Evolutionary conservation across 2,113 vertebrate species (phyloP), one percentile per base, ranked within the genome.

Genomic region (Notarius quadriscutis): DNA sequence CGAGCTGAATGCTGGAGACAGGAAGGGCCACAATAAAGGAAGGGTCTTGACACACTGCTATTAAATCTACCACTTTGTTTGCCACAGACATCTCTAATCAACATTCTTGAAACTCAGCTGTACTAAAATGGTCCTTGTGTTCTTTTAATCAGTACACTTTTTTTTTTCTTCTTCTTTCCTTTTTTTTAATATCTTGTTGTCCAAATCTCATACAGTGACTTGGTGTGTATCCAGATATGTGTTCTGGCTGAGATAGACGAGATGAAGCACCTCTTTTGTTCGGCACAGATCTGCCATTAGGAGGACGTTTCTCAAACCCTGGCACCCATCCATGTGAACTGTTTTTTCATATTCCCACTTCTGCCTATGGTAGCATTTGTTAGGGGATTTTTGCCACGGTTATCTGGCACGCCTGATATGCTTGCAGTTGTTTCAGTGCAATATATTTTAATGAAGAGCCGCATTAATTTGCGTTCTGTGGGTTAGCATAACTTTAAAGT

Each of bases 241-340:
- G 71, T 53, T 83, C 20, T 86, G 41, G 85, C 83, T 83, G 88
- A 88, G 69, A 86, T 86, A 81, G 72, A 88, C 18, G 60, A 60
- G 88, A 72, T 83, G 69, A 69, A 55, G 50, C 50, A 53, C 57
- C 74, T 86, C 30, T 72, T 86, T 77, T 88, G 53, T 86, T 85
- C 85, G 30, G 69, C 84, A 65, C 69, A 77, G 55, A 86, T 67
- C 81, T 83, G 50, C 57, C 82, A 88, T 88, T 88, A 86, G 71
- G 84, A 86, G 57, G 84, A 77, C 50, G 50, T 82, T 41, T 83
- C 71, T 82, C 69, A 62, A 41, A 62, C 18, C 1, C 57, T 81
- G 79, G 79, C 79, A 80, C 81, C 69, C 22, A 69, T 86, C 80
- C 63, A 81, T 57, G 58, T 75, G 15, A 81, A 81, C 65, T 83